Evolutionary conservation across 2,113 vertebrate species (phyloP), one percentile per base, ranked within the genome.

Genomic region (Colistium nudipinnis): DNA sequence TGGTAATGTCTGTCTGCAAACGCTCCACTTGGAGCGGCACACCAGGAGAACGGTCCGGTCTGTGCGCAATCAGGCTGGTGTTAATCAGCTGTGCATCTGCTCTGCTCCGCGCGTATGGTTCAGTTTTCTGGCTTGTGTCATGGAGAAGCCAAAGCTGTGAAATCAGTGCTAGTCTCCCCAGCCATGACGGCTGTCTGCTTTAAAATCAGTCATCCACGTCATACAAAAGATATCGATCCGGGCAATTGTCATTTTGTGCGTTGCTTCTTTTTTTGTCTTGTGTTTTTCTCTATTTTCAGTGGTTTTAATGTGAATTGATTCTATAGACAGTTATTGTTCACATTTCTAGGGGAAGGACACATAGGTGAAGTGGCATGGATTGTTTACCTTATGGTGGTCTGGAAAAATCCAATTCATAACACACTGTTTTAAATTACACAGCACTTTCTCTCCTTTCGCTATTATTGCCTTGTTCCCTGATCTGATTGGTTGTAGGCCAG

Each of bases 81-180:
- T 38, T 88, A 84, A 86, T 89, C 80, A 85, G 84, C 80, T 73
- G 82, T 80, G 77, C 67, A 79, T 87, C 82, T 79, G 79, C 70
- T 80, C 8, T 17, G 68, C 55, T 74, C 24, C 0, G 41, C 49
- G 77, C n/a, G 52, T 70, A 65, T 6, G 41, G 64, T 80, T 74
- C 67, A 73, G 54, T 68, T 82, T 62, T 85, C 79, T 83, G 82
- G 63, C 71, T 59, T 70, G 67, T 81, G 73, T 87, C 80, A 80
- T 54, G 20, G 71, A 65, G 75, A 69, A 84, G 87, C 70, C 66
- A 70, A 59, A 63, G 74, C 67, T 74, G 75, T 70, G 79, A 70
- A 72, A 67, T 87, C 52, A 72, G 66, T 38, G 45, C 20, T 7
- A 52, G 48, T 74, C 70, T 83, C 75, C 73, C 70, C 51, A 60